These are phyloP conservation scores for Potamilus streckersoni DNA, from an alignment of 1,140 invertebrate genomes.

Conservation along the genomic window DNA sequence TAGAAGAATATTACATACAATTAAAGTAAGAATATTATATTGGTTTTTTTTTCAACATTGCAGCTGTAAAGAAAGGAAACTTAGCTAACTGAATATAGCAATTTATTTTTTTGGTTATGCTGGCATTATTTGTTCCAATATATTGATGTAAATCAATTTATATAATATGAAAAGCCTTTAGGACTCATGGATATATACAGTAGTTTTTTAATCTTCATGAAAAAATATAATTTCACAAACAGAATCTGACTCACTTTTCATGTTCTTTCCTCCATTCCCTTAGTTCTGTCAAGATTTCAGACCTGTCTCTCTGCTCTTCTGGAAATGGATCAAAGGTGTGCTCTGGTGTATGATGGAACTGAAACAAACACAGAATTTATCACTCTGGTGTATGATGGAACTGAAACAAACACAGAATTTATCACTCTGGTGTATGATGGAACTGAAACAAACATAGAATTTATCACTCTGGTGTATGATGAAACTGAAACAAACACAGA, in stretches of 20 bases:
- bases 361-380: slow-evolving; percentile 17
- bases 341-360: slow-evolving; percentile 44
- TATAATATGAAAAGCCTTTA: too few species aligned
- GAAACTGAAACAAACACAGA: too few species aligned
- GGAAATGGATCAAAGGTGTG: slow-evolving; percentile 46
- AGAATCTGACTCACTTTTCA: slow-evolving; percentile 51
- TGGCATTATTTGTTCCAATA: not conserved
- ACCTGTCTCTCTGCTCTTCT: slow-evolving; percentile 41
- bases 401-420: too few species aligned
- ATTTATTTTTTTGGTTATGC: not conserved
- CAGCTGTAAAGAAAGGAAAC: too few species aligned
- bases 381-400: not conserved
- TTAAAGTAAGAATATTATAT: too few species aligned
- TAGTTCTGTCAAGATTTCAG: slow-evolving; percentile 54
- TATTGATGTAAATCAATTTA: too few species aligned
- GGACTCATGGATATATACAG: not conserved
- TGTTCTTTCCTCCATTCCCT: slow-evolving; percentile 61
- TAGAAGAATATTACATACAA: too few species aligned
- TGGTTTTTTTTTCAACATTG: too few species aligned
- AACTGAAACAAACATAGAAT: too few species aligned
- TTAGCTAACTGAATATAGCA: too few species aligned
- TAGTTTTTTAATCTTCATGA: not conserved
- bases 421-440: not conserved
- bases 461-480: not conserved
- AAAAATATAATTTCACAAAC: not conserved